These are phyloP conservation scores for Corythaeola cristata DNA, from an alignment of 2,113 vertebrate genomes.

Conservation along the genomic window DNA sequence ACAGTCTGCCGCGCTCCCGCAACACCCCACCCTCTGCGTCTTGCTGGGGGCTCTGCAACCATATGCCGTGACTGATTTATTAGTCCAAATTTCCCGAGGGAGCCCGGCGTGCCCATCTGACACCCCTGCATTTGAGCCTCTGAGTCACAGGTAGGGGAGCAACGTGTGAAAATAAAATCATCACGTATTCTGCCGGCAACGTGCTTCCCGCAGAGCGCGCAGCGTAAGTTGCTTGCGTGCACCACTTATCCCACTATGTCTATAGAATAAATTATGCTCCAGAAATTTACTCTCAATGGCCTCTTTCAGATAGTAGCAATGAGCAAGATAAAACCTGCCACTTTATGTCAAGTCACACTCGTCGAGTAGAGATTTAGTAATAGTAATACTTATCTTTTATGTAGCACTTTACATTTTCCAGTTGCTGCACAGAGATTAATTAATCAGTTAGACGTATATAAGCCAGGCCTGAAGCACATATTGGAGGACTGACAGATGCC, in stretches of 20 bases:
- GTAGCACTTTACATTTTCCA: conserved; percentile 62
- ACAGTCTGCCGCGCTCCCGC: not conserved
- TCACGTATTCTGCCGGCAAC: rapidly evolving
- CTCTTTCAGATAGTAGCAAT: conserved; percentile 46
- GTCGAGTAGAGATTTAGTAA: conserved; percentile 49
- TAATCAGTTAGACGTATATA: conserved; percentile 23
- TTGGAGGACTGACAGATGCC: conserved; percentile 1
- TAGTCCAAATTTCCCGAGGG: not conserved
- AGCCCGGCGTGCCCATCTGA: not conserved
- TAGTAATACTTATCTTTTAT: conserved; percentile 60
- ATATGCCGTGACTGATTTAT: not conserved
- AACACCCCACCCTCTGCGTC: not conserved
- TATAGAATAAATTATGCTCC: conserved; percentile 1
- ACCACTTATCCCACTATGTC: not conserved
- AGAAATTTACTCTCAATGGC: conserved; percentile 39
- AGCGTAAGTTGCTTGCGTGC: not conserved
- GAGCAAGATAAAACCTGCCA: conserved; percentile 55
- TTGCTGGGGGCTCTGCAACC: not conserved
- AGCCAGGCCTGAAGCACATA: not conserved
- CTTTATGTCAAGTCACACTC: conserved; percentile 57
- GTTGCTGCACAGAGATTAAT: conserved; percentile 63
- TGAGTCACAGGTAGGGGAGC: not conserved
- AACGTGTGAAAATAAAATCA: not conserved
- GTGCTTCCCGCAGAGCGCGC: not conserved
- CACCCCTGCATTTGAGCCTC: not conserved